Evolutionary conservation across 2,113 vertebrate genomes (phyloP).

Genomic region (Hypocryptadius cinnamomeus): DNA sequence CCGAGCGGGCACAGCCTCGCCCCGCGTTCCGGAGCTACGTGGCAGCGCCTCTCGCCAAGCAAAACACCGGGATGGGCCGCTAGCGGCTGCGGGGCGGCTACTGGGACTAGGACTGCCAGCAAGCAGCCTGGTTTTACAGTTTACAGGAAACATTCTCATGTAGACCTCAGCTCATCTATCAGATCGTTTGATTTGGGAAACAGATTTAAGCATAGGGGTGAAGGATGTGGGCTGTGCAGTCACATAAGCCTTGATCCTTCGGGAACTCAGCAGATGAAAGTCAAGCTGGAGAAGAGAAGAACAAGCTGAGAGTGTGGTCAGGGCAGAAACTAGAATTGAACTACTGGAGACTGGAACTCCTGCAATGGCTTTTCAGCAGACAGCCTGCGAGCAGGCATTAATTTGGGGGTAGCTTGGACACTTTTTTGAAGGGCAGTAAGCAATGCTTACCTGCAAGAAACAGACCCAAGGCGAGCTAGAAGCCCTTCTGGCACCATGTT

Average conservation of each 20-base stretch:
- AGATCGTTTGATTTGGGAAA: background rate
- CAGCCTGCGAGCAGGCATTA: background rate
- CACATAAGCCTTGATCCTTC: background rate
- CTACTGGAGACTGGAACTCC: fast-evolving
- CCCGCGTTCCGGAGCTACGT: background rate
- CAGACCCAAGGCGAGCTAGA: background rate
- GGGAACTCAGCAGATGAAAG: background rate
- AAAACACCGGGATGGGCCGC: background rate
- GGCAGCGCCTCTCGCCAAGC: background rate
- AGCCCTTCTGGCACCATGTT: background rate
- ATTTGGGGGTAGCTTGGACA: background rate
- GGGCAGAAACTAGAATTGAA: background rate
- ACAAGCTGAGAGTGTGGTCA: no score
- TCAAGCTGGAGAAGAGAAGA: background rate
- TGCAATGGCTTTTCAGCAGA: background rate
- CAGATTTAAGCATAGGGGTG: background rate
- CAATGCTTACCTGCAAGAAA: background rate
- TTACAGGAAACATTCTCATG: background rate
- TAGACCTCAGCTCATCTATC: background rate
- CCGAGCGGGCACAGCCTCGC: background rate
- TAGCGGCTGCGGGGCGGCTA: background rate
- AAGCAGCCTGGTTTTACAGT: background rate
- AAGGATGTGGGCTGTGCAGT: background rate
- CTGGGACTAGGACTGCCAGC: background rate
- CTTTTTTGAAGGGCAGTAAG: background rate